A percentile compares a stretch with the other conserved stretches of the same genome.
These are phyloP conservation scores for Caenorhabditis sulstoni DNA, from an alignment of 2,888 invertebrate species.

Conservation along the genomic window DNA sequence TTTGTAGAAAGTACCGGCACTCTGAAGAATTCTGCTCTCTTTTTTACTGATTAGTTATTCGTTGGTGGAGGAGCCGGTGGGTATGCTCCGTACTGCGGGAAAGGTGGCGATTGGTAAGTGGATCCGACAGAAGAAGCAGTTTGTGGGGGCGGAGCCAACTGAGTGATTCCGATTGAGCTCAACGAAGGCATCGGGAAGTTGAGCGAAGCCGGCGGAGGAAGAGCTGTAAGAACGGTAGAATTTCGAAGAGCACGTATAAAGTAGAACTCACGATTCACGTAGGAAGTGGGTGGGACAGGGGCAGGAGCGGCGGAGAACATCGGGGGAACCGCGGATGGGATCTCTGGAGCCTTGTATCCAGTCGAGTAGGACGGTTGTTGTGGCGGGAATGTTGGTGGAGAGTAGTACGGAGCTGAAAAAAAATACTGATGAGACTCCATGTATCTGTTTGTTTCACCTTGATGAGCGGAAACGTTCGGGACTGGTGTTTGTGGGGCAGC, in stretches of 20 bases:
- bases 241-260: background rate
- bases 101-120: constrained; percentile 28
- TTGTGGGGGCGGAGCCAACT: constrained; percentile 69
- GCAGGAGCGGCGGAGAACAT: constrained; percentile 47
- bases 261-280: constrained; percentile 42
- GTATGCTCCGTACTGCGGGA: constrained; percentile 34
- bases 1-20: constrained; percentile 40
- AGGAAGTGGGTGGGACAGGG: constrained; percentile 43
- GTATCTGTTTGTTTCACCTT: constrained; percentile 30
- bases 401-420: constrained; percentile 45
- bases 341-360: constrained; percentile 37
- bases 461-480: constrained; percentile 32
- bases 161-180: constrained; percentile 77
- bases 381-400: constrained; percentile 37
- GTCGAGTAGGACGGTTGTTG: constrained; percentile 33
- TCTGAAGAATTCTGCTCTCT: constrained; percentile 2
- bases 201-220: constrained; percentile 68
- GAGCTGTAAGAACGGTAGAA: constrained; percentile 20
- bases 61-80: constrained; percentile 39
- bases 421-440: too few species aligned
- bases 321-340: constrained; percentile 63
- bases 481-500: background rate
- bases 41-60: constrained; percentile 34
- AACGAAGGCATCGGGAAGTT: constrained; percentile 80
- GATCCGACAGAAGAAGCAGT: constrained; percentile 5